Conservation (phyloP, 2,888 invertebrate genomes). For the Polymixis lichenea region DNA sequence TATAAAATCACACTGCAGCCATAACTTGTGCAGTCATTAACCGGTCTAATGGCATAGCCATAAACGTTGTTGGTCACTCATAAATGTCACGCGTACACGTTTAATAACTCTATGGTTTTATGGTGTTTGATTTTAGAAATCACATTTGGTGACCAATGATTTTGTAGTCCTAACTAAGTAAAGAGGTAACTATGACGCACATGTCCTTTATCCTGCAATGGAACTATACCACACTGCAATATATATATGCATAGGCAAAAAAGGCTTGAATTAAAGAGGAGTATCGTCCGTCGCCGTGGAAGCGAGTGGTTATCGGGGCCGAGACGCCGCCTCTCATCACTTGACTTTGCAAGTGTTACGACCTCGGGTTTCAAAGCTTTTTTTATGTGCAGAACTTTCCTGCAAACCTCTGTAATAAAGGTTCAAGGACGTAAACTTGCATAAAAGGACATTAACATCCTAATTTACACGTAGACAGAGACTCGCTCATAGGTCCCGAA, state of each 20-base stretch:
- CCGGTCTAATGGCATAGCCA: slow-evolving; percentile 48
- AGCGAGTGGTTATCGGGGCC: no score
- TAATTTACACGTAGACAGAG: not conserved
- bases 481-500: not conserved
- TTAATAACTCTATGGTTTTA: slow-evolving; percentile 50
- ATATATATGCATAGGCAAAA: no score
- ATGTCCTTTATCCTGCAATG: no score
- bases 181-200: no score
- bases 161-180: no score
- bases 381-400: not conserved
- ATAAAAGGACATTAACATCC: not conserved
- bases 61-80: slow-evolving; percentile 51
- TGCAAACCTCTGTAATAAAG: not conserved
- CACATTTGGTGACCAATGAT: not conserved
- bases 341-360: not conserved
- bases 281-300: no score
- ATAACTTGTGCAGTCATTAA: slow-evolving; percentile 48
- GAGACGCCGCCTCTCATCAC: not conserved
- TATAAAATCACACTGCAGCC: slow-evolving; percentile 22
- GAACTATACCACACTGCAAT: no score
- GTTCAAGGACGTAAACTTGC: not conserved
- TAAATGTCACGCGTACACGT: slow-evolving; percentile 43
- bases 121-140: slow-evolving; percentile 53
- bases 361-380: not conserved
- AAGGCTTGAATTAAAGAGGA: no score